Base-by-base conservation (phyloP, 2,797 vertebrate species). In the Cirrhinus molitorella region DNA sequence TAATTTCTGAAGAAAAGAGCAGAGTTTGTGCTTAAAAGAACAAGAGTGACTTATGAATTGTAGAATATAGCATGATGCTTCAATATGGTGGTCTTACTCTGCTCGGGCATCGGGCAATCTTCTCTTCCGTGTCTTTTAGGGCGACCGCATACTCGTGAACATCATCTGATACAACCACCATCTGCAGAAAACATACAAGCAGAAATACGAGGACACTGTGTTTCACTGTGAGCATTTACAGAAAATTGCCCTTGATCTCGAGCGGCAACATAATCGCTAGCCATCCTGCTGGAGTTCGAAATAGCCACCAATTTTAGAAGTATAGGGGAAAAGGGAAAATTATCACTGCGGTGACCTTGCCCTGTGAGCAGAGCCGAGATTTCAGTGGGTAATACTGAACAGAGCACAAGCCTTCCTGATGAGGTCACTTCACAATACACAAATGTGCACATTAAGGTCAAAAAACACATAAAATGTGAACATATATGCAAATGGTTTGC, bases 91-190 rank as follows among this genome's bases (percentile, higher is more conserved):
- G 28, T 34, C 86, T 92, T 88, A 95, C 95, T 83, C 88, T 90
- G 12, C 90, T 19, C 1, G 98, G 98, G 77, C 98, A 99, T 43
- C 97, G 95, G 37, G 92, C 94, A 16, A 99, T 97, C 92, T 99
- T 99, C 91, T 99, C 98, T 63, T 99, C 98, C 0, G 98, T 99
- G 92, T 98, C 97, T 91, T 98, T 98, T 89, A 99, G 92, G 0
- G 98, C 98, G 79, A 97, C 89, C 0, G 98, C 97, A 0, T 99
- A 99, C 77, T 99, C 98, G 8, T 96, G 97, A 84, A 99, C 97
- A 53, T 99, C 98, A 19, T 99, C 98, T 0, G 98, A 97, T 40
- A 99, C 97, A 63, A 98, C 98, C 87, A 99, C 97, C 98, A 99
- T 99, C 98, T 99, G 91, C 17, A 49, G 55, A 55, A 72, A 53